Conservation (phyloP, 2,888 invertebrate species). For the Argynnis bischoffii region DNA sequence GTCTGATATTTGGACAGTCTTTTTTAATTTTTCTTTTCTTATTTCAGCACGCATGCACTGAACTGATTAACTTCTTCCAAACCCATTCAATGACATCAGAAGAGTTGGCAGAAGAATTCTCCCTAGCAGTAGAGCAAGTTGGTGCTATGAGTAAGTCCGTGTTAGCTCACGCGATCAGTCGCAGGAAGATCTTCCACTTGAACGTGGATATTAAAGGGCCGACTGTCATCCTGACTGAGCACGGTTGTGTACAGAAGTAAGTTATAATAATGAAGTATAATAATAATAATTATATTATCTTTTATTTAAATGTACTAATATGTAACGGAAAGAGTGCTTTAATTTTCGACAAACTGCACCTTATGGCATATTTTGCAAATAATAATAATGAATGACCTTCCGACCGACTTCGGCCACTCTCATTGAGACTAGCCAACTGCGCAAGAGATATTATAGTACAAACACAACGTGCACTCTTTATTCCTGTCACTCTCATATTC, state of each 20-base stretch:
- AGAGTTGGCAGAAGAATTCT: conserved; percentile 61
- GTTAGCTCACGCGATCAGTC: conserved; percentile 57
- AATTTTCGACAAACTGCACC: too few species aligned
- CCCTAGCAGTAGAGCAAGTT: conserved; percentile 57
- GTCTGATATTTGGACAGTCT: too few species aligned
- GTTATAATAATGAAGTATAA: conserved; percentile 21
- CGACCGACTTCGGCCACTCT: too few species aligned
- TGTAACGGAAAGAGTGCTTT: too few species aligned
- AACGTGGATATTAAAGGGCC: conserved; percentile 89
- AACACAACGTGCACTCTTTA: too few species aligned
- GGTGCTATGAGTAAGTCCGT: conserved; percentile 66
- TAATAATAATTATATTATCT: too few species aligned
- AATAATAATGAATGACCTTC: too few species aligned
- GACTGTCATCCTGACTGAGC: conserved; percentile 88
- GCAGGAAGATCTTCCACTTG: conserved; percentile 84
- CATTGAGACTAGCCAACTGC: too few species aligned
- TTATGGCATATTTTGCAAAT: too few species aligned
- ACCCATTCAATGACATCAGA: conserved; percentile 75
- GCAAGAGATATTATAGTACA: too few species aligned
- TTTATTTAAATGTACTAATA: too few species aligned
- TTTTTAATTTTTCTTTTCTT: background rate
- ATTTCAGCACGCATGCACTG: conserved; percentile 86
- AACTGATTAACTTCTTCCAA: conserved; percentile 87
- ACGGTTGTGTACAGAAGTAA: conserved; percentile 86
- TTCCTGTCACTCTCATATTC: too few species aligned